These are phyloP conservation scores for Pseudorhiza aurosa DNA, from an alignment of 30 jellyfish, hydroid and myxozoan genomes.

Conservation along the genomic window DNA sequence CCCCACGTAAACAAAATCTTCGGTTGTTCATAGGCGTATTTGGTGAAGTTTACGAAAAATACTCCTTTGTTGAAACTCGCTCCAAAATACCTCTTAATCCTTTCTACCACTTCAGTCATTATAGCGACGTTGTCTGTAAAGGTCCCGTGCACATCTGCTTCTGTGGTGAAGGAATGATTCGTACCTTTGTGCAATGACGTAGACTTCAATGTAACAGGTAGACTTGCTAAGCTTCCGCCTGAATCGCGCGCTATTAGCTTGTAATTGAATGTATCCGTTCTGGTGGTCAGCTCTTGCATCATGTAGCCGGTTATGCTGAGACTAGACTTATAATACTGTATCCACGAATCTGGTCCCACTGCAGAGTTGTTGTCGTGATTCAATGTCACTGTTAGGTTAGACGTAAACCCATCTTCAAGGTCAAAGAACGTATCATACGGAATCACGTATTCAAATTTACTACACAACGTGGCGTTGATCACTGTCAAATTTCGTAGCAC, in stretches of 20 bases:
- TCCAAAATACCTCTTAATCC: conserved; percentile 13
- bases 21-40: conserved; percentile 8
- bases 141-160: conserved; percentile 29
- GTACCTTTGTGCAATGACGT: not conserved
- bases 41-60: conserved; percentile 19
- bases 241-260: conserved; percentile 29
- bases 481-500: conserved; percentile 27
- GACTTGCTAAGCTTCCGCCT: conserved; percentile 34
- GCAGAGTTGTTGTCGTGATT: conserved; percentile 6
- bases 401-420: conserved; percentile 82
- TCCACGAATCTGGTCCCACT: conserved; percentile 28
- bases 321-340: conserved; percentile 12
- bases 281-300: not conserved
- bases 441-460: conserved; percentile 24
- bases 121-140: conserved; percentile 1
- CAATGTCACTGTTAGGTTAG: conserved; percentile 28
- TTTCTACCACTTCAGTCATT: conserved; percentile 9
- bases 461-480: conserved; percentile 56
- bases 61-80: conserved; percentile 7
- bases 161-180: conserved; percentile 14
- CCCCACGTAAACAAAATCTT: conserved; percentile 71
- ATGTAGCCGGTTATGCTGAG: conserved; percentile 24
- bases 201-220: not conserved
- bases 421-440: conserved; percentile 81
- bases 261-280: not conserved